Base-by-base conservation (phyloP, 1,140 invertebrate genomes). In the Lepidurus arcticus region DNA sequence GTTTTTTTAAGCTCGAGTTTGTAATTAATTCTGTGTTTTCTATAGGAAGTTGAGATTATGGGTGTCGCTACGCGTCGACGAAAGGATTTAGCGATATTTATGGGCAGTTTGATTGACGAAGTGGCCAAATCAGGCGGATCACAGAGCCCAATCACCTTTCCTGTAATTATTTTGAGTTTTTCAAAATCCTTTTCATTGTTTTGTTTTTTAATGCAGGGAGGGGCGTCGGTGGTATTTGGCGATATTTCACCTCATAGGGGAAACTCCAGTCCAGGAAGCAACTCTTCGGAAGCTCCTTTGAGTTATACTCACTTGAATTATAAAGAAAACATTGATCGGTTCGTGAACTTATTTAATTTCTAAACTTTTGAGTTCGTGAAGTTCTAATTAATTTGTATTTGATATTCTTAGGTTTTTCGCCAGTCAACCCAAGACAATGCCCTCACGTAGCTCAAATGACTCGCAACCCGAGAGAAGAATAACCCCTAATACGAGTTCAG, bases 251-350 rank as follows among this genome's bases (percentile, higher is more conserved):
- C 93, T 5, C 92, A 94, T 84, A 92, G 93, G 82, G 92, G 90
- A 91, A 83, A 90, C 88, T 83, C 81, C 76, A 44, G 92, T 93
- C 83, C 93, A 92, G 83, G 93, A 93, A 84, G 92, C 91, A 73
- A 78, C 6, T 93, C 92, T 24, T 91, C 90, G 1, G 92, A 92
- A 82, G 93, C 92, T 26, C 92, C 91, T 42, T 90, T 92, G 7
- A 94, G 92, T 82, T 95, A 94, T 85, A 93, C 91, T 83, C 92
- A 95, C 83, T 86, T 95, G 7, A 95, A 94, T 85, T 95, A 94
- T 83, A 92, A 93, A 82, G 92, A 95, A 83, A 95, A 92, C 82
- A 88, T 96, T 65, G 89, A 93, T 84, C 88, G 86, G 85, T 86
- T 82, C 34, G 34, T 34, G 0, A 65, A 53, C 73, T 78, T 73